Conservation (phyloP, 2,113 vertebrate species). For the Pontoporia blainvillei region DNA sequence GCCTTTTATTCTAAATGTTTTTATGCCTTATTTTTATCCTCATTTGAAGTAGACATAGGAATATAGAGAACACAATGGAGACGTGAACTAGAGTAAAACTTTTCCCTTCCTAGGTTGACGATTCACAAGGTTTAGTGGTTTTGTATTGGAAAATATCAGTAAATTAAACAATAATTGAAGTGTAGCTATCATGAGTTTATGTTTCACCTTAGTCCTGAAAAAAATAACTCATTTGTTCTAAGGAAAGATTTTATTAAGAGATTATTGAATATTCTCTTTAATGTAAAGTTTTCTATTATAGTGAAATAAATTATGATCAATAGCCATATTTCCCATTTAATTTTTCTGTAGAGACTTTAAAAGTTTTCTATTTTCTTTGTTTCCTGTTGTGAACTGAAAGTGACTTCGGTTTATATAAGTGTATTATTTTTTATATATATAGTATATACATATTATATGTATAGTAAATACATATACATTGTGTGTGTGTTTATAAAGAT, state of each 20-base stretch:
- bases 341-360: constrained; percentile 1
- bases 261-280: constrained; percentile 30
- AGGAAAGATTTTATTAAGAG: constrained; percentile 10
- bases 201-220: constrained; percentile 45
- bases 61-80: not conserved
- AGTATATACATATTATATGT: not conserved
- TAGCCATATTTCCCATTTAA: constrained; percentile 4
- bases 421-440: not conserved
- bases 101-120: not conserved
- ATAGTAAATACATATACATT: not conserved
- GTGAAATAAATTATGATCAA: not conserved
- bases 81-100: not conserved
- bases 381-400: not conserved
- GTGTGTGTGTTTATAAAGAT: not conserved
- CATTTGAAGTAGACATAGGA: not conserved
- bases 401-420: not conserved
- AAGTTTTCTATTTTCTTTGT: not conserved
- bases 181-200: constrained; percentile 34
- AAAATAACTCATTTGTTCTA: constrained; percentile 18
- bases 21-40: constrained; percentile 1
- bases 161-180: constrained; percentile 37
- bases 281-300: not conserved
- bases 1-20: not conserved
- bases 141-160: constrained; percentile 30
- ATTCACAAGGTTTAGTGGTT: constrained; percentile 20